A percentile compares a stretch with the other conserved stretches of the same genome.
Conservation (phyloP, 2,797 vertebrate species). For the Gobio occitaniae region DNA sequence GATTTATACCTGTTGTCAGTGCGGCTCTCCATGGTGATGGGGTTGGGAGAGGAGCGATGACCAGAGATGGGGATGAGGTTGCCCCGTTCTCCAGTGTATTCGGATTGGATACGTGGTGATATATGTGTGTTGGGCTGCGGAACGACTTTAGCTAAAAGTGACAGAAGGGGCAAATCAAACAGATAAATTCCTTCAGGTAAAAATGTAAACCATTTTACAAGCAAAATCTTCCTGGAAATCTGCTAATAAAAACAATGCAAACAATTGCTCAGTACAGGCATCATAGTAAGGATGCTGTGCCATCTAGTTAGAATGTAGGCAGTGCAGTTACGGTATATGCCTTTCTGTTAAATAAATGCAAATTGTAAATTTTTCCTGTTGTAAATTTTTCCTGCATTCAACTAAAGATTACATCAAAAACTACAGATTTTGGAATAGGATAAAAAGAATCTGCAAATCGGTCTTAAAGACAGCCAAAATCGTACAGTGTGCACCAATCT, state of each 20-base stretch:
- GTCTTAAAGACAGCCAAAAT: too few species aligned
- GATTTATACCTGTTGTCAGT: conserved; percentile 89
- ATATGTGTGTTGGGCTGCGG: conserved; percentile 97
- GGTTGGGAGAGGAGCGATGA: conserved; percentile 94
- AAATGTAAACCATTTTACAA: background rate
- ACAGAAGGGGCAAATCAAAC: background rate
- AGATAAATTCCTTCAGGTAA: background rate
- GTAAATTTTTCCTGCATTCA: background rate
- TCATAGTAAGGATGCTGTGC: background rate
- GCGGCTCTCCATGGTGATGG: conserved; percentile 93
- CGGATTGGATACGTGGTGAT: conserved; percentile 92
- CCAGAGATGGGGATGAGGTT: conserved; percentile 93
- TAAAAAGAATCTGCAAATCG: too few species aligned
- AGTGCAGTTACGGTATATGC: background rate
- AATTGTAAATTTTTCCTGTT: too few species aligned
- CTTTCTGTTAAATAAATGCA: background rate
- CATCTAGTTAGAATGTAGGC: background rate
- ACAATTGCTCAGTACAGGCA: background rate
- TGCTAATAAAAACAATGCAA: background rate
- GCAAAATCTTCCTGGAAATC: background rate
- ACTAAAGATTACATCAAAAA: background rate
- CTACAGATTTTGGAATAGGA: too few species aligned
- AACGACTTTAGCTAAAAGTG: conserved; percentile 92
- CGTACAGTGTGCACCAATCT: too few species aligned
- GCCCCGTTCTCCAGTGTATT: conserved; percentile 90